Evolutionary conservation across 2,888 invertebrate species (phyloP).

Genomic region (Dryobotodes eremita): DNA sequence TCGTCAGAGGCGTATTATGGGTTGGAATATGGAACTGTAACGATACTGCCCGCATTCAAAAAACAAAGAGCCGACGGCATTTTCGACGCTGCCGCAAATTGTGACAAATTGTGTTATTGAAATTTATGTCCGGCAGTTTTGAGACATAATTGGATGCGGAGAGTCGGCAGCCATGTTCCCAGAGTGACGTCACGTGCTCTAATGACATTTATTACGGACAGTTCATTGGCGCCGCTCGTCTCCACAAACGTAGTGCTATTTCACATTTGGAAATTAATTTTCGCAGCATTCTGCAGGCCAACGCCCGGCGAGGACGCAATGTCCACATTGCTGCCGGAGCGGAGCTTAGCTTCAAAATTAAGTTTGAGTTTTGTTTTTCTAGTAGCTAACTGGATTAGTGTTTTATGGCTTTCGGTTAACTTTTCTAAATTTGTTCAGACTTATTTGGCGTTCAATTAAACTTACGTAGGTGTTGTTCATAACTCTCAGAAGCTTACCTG

Average conservation of each 20-base stretch:
- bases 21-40: slow-evolving; percentile 64
- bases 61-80: slow-evolving; percentile 77
- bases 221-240: slow-evolving; percentile 84
- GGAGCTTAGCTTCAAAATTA: slow-evolving; percentile 60
- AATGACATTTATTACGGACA: slow-evolving; percentile 88
- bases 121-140: slow-evolving; percentile 88
- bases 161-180: slow-evolving; percentile 82
- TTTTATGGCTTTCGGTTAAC: slow-evolving; percentile 49
- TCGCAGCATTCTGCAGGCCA: slow-evolving; percentile 74
- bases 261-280: slow-evolving; percentile 85
- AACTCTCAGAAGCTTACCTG: slow-evolving; percentile 68
- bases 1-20: slow-evolving; percentile 60
- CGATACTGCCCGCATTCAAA: slow-evolving; percentile 76
- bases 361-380: slow-evolving; percentile 52
- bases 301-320: slow-evolving; percentile 52
- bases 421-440: slow-evolving; percentile 41
- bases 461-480: slow-evolving; percentile 47
- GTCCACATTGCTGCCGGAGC: slow-evolving; percentile 50
- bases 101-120: slow-evolving; percentile 88
- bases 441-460: slow-evolving; percentile 51
- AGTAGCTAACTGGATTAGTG: slow-evolving; percentile 50
- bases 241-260: slow-evolving; percentile 77
- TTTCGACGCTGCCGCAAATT: slow-evolving; percentile 81
- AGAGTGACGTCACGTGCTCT: slow-evolving; percentile 85
- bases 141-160: slow-evolving; percentile 87